Evolutionary conservation across 2,113 vertebrate genomes (phyloP), one percentile per base, ranked within the genome.

Genomic region (Microtus ochrogaster): DNA sequence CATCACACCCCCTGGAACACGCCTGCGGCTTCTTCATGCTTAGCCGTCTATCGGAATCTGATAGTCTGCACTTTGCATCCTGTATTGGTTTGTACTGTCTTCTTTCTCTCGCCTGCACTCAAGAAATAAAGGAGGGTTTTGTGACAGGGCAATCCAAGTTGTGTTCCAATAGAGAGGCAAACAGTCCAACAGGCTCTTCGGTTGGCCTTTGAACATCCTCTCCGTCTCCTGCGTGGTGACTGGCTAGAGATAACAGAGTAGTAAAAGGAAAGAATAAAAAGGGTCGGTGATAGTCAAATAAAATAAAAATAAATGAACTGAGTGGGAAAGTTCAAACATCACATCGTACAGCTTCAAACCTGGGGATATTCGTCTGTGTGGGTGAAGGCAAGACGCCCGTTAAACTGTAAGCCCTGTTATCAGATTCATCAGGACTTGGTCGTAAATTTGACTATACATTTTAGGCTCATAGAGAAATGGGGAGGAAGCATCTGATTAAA

Each of bases 401-500:
- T 97, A 97, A 97, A 98, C 98, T 96, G 78, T 93, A 91, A 95
- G 97, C 98, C 85, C 92, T 95, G 82, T 98, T 98, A 98, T 98
- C 98, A 96, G 96, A 98, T 97, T 95, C 97, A 98, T 98, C 98
- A 97, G 96, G 96, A 97, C 96, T 98, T 98, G 96, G 98, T 96
- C 98, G 96, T 97, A 98, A 98, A 98, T 98, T 98, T 98, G 97
- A 98, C 98, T 98, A 98, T 97, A 97, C 83, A 98, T 95, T 98
- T 98, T 98, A 93, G 97, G 91, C 98, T 98, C 93, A 94, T 91
- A 98, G 98, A 98, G 98, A 98, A 98, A 98, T 94, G 97, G 98
- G 98, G 97, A 98, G 96, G 97, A 98, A 98, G 99, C 98, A 98
- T 98, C 98, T 98, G 98, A 99, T 98, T 98, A 98, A 98, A 99